These are phyloP conservation scores for Crotalus helleri DNA, from an alignment of 2,113 vertebrate species.

Conservation along the genomic window DNA sequence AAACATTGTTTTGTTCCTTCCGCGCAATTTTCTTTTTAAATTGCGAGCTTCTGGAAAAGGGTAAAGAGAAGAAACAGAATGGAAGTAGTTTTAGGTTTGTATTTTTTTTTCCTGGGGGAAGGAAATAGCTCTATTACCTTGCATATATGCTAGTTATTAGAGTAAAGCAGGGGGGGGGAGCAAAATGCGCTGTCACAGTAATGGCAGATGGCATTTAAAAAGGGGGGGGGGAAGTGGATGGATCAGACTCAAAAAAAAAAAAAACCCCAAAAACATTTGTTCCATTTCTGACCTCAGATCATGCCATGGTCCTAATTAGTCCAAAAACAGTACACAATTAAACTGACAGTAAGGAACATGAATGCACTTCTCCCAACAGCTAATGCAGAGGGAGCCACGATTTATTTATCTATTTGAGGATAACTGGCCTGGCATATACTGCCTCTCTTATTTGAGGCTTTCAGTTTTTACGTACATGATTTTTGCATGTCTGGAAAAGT, in stretches of 20 bases:
- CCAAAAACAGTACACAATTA: slow-evolving; percentile 41
- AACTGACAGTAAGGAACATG: background rate
- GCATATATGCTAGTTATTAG: slow-evolving; percentile 7
- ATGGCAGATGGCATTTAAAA: slow-evolving; percentile 60
- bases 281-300: slow-evolving; percentile 1
- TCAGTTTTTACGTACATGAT: background rate
- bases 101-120: background rate
- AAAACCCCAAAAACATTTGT: background rate
- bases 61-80: slow-evolving; percentile 26
- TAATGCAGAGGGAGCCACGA: background rate
- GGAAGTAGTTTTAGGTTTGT: background rate
- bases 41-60: slow-evolving; percentile 31
- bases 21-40: slow-evolving; percentile 52
- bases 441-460: background rate
- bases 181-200: slow-evolving; percentile 44
- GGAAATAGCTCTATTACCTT: slow-evolving; percentile 31
- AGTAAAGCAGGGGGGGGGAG: slow-evolving; percentile 52
- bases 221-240: slow-evolving; percentile 1
- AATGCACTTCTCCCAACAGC: background rate
- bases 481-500: background rate
- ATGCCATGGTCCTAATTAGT: slow-evolving; percentile 37
- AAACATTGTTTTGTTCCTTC: slow-evolving; percentile 46
- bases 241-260: background rate
- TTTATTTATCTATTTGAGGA: background rate
- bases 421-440: background rate